Percentiles rank a stretch among this genome's conserved stretches.
These are phyloP conservation scores for Porites cylindrica DNA, from an alignment of 92 coral and sea anemone species.

Conservation along the genomic window DNA sequence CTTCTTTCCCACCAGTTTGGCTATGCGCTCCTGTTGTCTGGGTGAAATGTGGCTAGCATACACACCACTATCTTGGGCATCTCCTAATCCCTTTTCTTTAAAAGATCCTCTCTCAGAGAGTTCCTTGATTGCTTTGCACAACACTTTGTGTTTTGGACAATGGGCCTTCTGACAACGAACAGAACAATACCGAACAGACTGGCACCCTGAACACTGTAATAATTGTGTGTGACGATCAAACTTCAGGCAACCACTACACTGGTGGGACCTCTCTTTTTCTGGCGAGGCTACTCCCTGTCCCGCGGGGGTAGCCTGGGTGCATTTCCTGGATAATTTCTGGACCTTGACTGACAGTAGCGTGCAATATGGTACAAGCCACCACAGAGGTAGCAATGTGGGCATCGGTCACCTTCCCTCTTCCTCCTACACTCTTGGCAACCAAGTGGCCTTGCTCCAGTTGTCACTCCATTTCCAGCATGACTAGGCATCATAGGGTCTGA, in stretches of 20 bases:
- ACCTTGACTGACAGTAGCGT: conserved; percentile 41
- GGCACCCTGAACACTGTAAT: conserved; percentile 45
- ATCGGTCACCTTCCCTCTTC: conserved; percentile 31
- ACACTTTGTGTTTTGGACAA: conserved; percentile 58
- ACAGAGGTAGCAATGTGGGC: conserved; percentile 60
- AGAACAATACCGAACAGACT: conserved; percentile 57
- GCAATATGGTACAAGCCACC: conserved; percentile 52
- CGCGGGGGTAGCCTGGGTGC: conserved; percentile 47
- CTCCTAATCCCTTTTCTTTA: conserved; percentile 53
- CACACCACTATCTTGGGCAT: conserved; percentile 36
- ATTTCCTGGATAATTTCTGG: conserved; percentile 46
- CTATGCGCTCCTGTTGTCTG: conserved; percentile 56
- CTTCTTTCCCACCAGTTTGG: conserved; percentile 57
- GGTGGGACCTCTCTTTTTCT: conserved; percentile 43
- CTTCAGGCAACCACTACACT: conserved; percentile 57
- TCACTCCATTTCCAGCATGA: background rate
- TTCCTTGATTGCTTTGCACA: conserved; percentile 61
- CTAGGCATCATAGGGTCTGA: too few species aligned
- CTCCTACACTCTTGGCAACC: conserved; percentile 38
- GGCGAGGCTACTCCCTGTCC: conserved; percentile 71
- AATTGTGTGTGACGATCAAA: conserved; percentile 36
- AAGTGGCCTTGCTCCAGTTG: conserved; percentile 20
- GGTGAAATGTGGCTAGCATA: conserved; percentile 63
- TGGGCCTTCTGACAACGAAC: conserved; percentile 65
- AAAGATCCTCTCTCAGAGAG: conserved; percentile 29